A percentile compares a stretch with the other conserved stretches of the same genome.
phyloP scores from a whole-genome alignment of 1,140 invertebrate species.

The Ectropis grisescens region DNA sequence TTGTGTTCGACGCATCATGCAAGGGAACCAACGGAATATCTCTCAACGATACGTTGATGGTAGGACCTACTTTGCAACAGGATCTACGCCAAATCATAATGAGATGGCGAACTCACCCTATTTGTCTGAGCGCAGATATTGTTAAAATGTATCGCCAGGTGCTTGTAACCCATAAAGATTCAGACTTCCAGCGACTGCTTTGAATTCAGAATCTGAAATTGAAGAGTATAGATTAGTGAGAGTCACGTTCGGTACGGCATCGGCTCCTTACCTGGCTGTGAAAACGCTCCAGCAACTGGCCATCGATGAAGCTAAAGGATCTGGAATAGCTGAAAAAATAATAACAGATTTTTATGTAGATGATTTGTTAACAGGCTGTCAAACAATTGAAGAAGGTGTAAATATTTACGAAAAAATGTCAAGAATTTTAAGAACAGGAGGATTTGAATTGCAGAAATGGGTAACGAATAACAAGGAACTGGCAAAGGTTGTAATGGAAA shows the following conservation, averaged over 20 bases:
- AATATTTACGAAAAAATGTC: background rate
- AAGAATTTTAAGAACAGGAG: background rate
- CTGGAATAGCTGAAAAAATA: constrained; percentile 5
- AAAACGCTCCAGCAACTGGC: constrained; percentile 1
- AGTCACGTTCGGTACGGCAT: constrained; percentile 2
- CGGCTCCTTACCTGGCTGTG: constrained; percentile 4
- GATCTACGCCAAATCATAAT: constrained; percentile 6
- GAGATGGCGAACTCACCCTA: constrained; percentile 5
- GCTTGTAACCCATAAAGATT: background rate
- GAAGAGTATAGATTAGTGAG: background rate
- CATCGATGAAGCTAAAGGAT: background rate
- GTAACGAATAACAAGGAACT: background rate
- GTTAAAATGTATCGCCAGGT: constrained; percentile 7
- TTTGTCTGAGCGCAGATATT: constrained; percentile 6
- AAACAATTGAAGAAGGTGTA: constrained; percentile 1
- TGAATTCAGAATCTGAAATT: constrained; percentile 2
- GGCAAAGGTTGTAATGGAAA: background rate
- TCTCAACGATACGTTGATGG: constrained; percentile 3
- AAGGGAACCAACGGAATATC: constrained; percentile 1
- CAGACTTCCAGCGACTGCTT: constrained; percentile 2
- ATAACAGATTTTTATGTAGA: constrained; percentile 10
- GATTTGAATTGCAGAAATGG: constrained; percentile 6
- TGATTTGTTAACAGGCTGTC: constrained; percentile 4
- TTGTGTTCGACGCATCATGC: constrained; percentile 1
- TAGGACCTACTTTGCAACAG: constrained; percentile 5